Evolutionary conservation across 2,888 invertebrate genomes (phyloP).

Genomic region (Cryptophagus acutangulus): DNA sequence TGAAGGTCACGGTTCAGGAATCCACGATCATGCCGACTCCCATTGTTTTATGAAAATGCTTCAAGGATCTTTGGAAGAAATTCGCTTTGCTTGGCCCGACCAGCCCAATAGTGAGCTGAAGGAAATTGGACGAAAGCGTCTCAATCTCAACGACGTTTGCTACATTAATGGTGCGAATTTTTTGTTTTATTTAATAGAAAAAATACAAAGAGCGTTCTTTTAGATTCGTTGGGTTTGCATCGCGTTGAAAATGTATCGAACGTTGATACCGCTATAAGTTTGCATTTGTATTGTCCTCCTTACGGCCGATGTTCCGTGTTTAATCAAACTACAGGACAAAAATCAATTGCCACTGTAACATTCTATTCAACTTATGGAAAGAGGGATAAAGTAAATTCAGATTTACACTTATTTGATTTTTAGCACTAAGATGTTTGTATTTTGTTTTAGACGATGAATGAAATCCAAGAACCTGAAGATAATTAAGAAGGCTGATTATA

Average conservation of each 20-base stretch:
- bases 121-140: slow-evolving; percentile 58
- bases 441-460: slow-evolving; percentile 35
- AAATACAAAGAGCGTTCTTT: slow-evolving; percentile 16
- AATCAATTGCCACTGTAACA: slow-evolving; percentile 66
- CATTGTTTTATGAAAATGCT: slow-evolving; percentile 98
- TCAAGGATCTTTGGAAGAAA: slow-evolving; percentile 76
- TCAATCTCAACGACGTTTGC: slow-evolving; percentile 74
- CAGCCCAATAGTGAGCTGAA: slow-evolving; percentile 37
- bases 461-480: slow-evolving; percentile 38
- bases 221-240: slow-evolving; percentile 92
- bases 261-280: slow-evolving; percentile 80
- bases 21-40: slow-evolving; percentile 94
- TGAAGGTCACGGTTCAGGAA: slow-evolving; percentile 88
- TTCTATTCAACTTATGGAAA: slow-evolving; percentile 92
- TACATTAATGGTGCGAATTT: slow-evolving; percentile 87
- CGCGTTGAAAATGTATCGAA: slow-evolving; percentile 93
- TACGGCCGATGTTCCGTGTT: slow-evolving; percentile 85
- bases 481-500: slow-evolving; percentile 35
- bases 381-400: slow-evolving; percentile 56
- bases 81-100: slow-evolving; percentile 78
- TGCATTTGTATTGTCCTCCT: slow-evolving; percentile 95
- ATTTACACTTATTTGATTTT: neutral
- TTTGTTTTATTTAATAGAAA: no score
- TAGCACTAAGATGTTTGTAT: slow-evolving; percentile 9
- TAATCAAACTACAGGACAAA: slow-evolving; percentile 83